These are phyloP conservation scores for Petrocephalus schoutedeni DNA, from an alignment of 2,797 vertebrate genomes.

Conservation along the genomic window DNA sequence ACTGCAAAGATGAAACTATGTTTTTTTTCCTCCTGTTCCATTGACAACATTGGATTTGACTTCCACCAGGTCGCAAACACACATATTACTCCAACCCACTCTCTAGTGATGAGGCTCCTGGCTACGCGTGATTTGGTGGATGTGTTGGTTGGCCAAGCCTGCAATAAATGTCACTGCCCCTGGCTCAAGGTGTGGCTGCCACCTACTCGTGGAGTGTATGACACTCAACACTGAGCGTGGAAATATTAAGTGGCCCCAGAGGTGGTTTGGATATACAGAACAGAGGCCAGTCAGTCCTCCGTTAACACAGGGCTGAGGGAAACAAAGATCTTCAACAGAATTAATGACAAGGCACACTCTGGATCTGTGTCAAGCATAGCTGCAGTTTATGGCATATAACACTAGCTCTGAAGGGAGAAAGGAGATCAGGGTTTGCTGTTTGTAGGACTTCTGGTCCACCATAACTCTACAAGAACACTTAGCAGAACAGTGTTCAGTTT, in stretches of 20 bases:
- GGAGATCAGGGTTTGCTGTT: background rate
- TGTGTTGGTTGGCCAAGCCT: background rate
- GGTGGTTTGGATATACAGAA: background rate
- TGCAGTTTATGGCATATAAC: background rate
- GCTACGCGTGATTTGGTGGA: background rate
- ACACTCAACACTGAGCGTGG: background rate
- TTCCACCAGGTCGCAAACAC: background rate
- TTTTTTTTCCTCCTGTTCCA: background rate
- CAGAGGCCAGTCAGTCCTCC: background rate
- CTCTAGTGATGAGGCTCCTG: background rate
- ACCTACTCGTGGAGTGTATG: background rate
- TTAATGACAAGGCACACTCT: background rate
- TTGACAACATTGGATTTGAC: background rate
- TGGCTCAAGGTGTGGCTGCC: background rate
- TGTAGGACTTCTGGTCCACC: background rate
- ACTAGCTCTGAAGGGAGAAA: background rate
- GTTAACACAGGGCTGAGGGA: background rate
- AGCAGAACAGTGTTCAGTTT: background rate
- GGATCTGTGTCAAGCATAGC: background rate
- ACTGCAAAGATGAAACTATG: background rate
- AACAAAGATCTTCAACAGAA: conserved; percentile 5
- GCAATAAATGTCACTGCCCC: background rate
- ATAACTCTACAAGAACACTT: background rate
- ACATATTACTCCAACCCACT: background rate
- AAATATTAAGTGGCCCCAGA: background rate